Evolutionary conservation across 2,888 invertebrate species (phyloP).

Genomic region (Charanyca ferruginea): DNA sequence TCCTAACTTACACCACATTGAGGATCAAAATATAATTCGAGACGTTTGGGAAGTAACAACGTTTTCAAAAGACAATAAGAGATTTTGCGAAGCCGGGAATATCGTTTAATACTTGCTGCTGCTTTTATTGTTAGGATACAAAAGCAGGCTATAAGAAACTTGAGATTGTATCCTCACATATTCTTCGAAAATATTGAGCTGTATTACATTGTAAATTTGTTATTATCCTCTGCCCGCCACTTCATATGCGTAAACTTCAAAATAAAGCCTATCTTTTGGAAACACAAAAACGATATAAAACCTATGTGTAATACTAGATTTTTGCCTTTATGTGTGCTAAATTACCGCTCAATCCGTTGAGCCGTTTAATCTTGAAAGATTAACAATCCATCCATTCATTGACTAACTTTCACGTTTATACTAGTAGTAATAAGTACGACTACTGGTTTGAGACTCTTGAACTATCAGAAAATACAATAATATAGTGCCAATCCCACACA

Average conservation of each 20-base stretch:
- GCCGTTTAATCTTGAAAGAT: too few species aligned
- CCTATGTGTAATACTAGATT: too few species aligned
- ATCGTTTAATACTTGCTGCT: slow-evolving; percentile 74
- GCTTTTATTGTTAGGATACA: slow-evolving; percentile 71
- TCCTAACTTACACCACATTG: slow-evolving; percentile 61
- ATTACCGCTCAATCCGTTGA: too few species aligned
- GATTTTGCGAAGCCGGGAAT: slow-evolving; percentile 73
- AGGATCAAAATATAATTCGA: slow-evolving; percentile 67
- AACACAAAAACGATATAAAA: too few species aligned
- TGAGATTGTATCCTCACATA: slow-evolving; percentile 19
- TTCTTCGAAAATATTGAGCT: slow-evolving; percentile 3
- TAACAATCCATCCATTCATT: too few species aligned
- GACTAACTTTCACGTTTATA: too few species aligned
- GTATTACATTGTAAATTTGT: not conserved
- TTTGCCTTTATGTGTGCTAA: too few species aligned
- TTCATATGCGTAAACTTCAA: not conserved
- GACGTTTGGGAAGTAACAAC: slow-evolving; percentile 74
- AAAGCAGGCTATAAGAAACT: slow-evolving; percentile 49
- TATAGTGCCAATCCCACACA: too few species aligned
- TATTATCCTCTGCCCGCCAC: not conserved
- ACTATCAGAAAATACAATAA: too few species aligned
- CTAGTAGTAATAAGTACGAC: too few species aligned
- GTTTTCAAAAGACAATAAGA: slow-evolving; percentile 78
- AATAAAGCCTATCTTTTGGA: too few species aligned
- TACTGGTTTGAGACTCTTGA: too few species aligned